Percentiles rank a stretch among this genome's conserved stretches.
Evolutionary conservation across 2,888 invertebrate species (phyloP).

Genomic region (Schizaphis graminum): DNA sequence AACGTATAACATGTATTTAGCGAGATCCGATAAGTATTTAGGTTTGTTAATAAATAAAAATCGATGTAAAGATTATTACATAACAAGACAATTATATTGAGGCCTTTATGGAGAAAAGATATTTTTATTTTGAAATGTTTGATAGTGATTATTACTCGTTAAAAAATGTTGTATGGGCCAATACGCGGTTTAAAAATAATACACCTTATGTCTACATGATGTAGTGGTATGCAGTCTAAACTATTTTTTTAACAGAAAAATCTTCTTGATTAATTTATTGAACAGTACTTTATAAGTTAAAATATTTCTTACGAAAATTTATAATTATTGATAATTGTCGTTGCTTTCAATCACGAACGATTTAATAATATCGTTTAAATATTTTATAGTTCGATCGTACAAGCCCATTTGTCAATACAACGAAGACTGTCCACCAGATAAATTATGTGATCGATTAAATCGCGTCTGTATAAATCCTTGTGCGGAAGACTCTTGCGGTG

Average conservation of each 20-base stretch:
- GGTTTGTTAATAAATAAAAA: too few species aligned
- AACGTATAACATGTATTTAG: too few species aligned
- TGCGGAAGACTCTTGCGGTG: constrained; percentile 83
- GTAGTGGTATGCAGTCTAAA: background rate
- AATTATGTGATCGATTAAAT: constrained; percentile 87
- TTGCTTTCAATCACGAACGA: background rate
- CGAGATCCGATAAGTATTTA: too few species aligned
- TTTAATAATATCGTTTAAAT: constrained; percentile 1
- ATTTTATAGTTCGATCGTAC: constrained; percentile 72
- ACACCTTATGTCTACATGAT: background rate
- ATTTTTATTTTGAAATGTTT: background rate
- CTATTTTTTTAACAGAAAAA: background rate
- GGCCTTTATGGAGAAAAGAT: background rate
- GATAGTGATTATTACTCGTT: background rate
- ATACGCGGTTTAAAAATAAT: background rate
- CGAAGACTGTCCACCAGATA: constrained; percentile 90
- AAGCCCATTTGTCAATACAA: constrained; percentile 87
- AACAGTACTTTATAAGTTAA: background rate
- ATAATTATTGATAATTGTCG: background rate
- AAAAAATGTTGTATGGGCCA: background rate
- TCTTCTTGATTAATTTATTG: too few species aligned
- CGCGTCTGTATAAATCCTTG: constrained; percentile 88
- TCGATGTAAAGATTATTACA: too few species aligned
- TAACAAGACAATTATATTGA: too few species aligned
- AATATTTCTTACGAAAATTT: background rate